phyloP scores from a whole-genome alignment of 2,113 vertebrate genomes.

The Lucifuga dentata region DNA sequence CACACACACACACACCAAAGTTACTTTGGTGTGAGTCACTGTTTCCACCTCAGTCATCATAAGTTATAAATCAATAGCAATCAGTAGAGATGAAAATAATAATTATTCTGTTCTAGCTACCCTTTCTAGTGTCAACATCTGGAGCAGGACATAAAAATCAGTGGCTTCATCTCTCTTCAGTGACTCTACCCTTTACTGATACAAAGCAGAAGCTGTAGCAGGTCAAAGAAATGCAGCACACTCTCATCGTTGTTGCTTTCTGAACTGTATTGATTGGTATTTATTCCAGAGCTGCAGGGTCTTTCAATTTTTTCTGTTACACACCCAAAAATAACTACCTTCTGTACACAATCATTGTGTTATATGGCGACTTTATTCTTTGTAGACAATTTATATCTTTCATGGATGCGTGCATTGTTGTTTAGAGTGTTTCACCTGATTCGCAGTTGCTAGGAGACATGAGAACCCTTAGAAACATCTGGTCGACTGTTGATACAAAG shows the following conservation, averaged over 20 bases:
- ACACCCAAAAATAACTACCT: neutral
- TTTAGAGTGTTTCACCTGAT: too few species aligned
- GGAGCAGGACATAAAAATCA: slow-evolving; percentile 11
- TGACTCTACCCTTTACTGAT: slow-evolving; percentile 13
- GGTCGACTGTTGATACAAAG: too few species aligned
- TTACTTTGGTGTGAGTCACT: slow-evolving; percentile 14
- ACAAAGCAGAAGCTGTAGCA: slow-evolving; percentile 2
- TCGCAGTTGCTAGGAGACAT: too few species aligned
- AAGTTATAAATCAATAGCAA: slow-evolving; percentile 69
- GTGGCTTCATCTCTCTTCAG: neutral
- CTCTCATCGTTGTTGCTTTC: neutral
- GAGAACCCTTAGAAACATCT: too few species aligned
- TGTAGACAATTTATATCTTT: too few species aligned
- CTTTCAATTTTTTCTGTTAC: too few species aligned
- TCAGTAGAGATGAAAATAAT: slow-evolving; percentile 47
- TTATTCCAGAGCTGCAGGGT: neutral
- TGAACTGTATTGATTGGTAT: slow-evolving; percentile 1
- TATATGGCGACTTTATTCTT: too few species aligned
- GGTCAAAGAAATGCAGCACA: neutral
- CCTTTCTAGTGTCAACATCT: slow-evolving; percentile 13
- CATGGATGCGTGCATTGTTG: too few species aligned
- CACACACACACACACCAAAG: too few species aligned
- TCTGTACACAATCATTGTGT: neutral
- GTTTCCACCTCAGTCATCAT: slow-evolving; percentile 33
- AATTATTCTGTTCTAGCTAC: slow-evolving; percentile 44